Base-by-base conservation (phyloP, 2,888 invertebrate species). In the Synergus japonicus region DNA sequence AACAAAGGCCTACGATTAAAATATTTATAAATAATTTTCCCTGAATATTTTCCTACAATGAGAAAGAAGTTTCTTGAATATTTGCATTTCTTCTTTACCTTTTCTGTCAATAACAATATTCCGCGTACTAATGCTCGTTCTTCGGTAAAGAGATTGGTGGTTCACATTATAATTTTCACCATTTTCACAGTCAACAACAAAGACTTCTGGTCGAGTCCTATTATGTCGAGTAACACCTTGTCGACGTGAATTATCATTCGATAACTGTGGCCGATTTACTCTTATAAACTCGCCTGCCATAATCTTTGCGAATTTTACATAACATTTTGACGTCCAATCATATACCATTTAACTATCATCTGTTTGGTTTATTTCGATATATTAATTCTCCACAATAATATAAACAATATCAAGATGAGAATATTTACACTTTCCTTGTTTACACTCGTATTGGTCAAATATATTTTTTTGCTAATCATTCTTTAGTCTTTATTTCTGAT, bases 101-200 rank as follows among this genome's bases (percentile, higher is more conserved):
- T 37, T 73, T 37, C 43, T 41, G 18, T 41, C 37, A n/a, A 5
- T 73, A n/a, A 13, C 15, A 41, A n/a, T 4, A 41, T 54, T 37
- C 37, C 54, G 46, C 29, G 37, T 54, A 4, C 54, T 58, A n/a
- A 73, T 41, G 5, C 18, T 54, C 0, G 41, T n/a, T n/a, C 54
- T 73, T 9, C 15, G 37, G 37, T 54, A 18, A 73, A 15, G 54
- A 37, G 49, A 9, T 37, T 22, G 54, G 9, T n/a, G 5, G n/a
- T 73, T 73, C n/a, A 73, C 29, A 41, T 86, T 82, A 44, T 86
- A 86, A 37, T 84, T 87, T 12, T 83, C 79, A 73, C 85, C 83
- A 73, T 83, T 85, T 4, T 78, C 80, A 76, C 84, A 85, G 67
- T 86, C 84, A 66, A 89, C 83, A 64, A 85, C 81, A 54, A 88